These are phyloP conservation scores for Pseudococcus longispinus DNA, from an alignment of 2,888 invertebrate genomes.

Conservation along the genomic window DNA sequence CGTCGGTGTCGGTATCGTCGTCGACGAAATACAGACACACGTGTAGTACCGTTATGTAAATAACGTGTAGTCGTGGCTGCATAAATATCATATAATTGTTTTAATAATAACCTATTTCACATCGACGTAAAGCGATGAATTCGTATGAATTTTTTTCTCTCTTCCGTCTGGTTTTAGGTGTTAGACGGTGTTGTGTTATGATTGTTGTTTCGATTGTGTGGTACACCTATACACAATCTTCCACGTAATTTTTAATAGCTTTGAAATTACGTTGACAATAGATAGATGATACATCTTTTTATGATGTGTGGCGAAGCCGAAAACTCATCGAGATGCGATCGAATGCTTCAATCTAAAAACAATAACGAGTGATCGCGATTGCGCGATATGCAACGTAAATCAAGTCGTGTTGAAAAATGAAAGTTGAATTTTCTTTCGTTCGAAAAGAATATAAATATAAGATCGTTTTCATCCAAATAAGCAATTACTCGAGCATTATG, in stretches of 20 bases:
- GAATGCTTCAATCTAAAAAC: not conserved
- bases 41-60: slow-evolving; percentile 28
- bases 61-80: not conserved
- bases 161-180: not conserved
- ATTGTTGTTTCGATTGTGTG: no score
- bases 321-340: not conserved
- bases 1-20: not conserved
- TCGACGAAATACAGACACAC: not conserved
- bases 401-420: not conserved
- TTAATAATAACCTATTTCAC: slow-evolving; percentile 43
- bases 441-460: not conserved
- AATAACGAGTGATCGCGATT: not conserved
- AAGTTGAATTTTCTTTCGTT: not conserved
- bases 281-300: not conserved
- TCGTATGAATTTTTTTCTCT: not conserved
- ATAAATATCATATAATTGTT: slow-evolving; percentile 15
- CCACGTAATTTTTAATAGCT: not conserved
- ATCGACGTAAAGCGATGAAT: slow-evolving; percentile 11
- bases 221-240: not conserved
- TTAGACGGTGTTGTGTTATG: not conserved
- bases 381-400: not conserved
- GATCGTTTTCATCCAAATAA: not conserved
- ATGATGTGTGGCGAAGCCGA: not conserved
- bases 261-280: not conserved
- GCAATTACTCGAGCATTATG: not conserved